Evolutionary conservation across 1,140 invertebrate species (phyloP), one percentile per base, ranked within the genome.

Genomic region (Scaptomyza hsui): DNA sequence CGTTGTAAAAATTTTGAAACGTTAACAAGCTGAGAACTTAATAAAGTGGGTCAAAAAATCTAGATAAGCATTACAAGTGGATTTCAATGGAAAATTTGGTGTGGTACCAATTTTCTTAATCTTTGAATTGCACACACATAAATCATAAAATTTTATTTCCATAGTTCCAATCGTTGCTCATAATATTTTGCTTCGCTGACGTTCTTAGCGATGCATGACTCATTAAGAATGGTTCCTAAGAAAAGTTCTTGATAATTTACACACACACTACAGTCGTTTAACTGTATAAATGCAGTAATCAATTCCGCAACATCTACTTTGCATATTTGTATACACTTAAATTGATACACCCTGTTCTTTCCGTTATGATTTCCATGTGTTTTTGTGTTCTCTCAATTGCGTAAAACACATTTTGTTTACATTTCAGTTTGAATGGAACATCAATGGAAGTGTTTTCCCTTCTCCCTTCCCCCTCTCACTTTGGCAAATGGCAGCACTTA

Each of bases 401-500:
- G 56, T 32, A 59, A 62, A 52, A 2, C 16, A 19, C 52, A 44
- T 60, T 68, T 53, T 69, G 65, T 62, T 69, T 69, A 55, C 65
- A 62, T 21, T 76, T 72, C 53, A 72, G 32, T 57, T 63, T 57
- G 32, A 53, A 35, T 21, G 6, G 6, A 26, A 65, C 57, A 57
- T 59, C 48, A 48, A 48, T 65, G 44, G n/a, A 13, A 41, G 42
- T 16, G 9, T 42, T 39, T 16, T 15, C 21, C 45, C 2, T 15
- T 3, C n/a, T 21, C 48, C 18, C 35, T 42, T 56, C 29, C n/a
- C n/a, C n/a, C n/a, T n/a, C n/a, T 24, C 6, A 29, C 24, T 61
- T 68, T 60, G 19, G 26, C 39, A 45, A 68, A 68, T 71, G 61
- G 35, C 21, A 71, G 68, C 68, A 71, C 61, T 71, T 65, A 59